These are phyloP conservation scores for Bufotes viridis DNA, from an alignment of 2,797 vertebrate species.

Conservation along the genomic window DNA sequence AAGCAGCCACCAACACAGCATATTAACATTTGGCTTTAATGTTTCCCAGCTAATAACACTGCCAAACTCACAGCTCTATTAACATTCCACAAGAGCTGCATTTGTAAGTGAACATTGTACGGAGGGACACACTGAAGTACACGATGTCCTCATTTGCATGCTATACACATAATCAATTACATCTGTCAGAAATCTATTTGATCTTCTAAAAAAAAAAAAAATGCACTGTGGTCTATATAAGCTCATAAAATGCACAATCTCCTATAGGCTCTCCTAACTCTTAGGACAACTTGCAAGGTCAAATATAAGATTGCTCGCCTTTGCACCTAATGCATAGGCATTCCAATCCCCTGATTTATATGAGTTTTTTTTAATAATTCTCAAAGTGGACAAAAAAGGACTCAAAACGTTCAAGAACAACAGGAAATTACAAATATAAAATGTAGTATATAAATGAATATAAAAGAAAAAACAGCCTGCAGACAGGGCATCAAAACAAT, in stretches of 20 bases:
- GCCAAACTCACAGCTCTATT: constrained; percentile 36
- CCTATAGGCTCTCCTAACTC: not conserved
- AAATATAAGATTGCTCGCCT: no score
- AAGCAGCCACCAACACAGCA: not conserved
- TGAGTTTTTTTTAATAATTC: not conserved
- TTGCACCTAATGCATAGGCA: no score
- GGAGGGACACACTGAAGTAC: constrained; percentile 39
- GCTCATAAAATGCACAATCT: not conserved
- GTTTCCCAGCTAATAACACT: constrained; percentile 32
- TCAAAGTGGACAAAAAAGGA: not conserved
- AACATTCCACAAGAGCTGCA: constrained; percentile 35
- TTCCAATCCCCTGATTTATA: not conserved
- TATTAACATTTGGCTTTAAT: constrained; percentile 6
- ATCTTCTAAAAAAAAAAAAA: not conserved
- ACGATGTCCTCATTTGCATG: constrained; percentile 53
- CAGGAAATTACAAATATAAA: not conserved
- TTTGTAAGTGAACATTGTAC: constrained; percentile 40
- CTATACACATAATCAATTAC: constrained; percentile 55
- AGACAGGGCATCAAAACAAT: not conserved
- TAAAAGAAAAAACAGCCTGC: not conserved
- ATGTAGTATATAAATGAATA: not conserved
- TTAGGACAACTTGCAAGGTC: no score
- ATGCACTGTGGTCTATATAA: not conserved
- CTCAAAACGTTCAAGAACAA: not conserved
- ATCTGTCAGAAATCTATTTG: constrained; percentile 32